Evolutionary conservation across 2,797 vertebrate species (phyloP).

Genomic region (Eulemur rubriventer): DNA sequence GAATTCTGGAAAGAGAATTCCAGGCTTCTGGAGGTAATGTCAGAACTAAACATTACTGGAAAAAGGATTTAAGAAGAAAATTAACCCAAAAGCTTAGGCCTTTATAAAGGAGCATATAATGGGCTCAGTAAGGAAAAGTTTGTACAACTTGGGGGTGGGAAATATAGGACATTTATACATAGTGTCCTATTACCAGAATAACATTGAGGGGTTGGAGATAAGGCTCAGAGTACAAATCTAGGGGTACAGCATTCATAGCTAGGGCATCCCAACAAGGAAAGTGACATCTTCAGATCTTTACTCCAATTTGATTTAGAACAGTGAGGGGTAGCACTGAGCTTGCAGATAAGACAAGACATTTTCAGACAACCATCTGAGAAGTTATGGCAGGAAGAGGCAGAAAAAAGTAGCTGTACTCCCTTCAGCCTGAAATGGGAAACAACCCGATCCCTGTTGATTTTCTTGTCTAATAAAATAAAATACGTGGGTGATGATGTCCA

Average conservation of each 20-base stretch:
- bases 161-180: neutral
- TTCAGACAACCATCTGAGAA: neutral
- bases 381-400: neutral
- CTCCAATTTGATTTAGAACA: neutral
- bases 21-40: neutral
- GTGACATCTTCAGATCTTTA: neutral
- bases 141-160: accelerated
- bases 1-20: neutral
- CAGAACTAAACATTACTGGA: neutral
- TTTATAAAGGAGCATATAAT: neutral
- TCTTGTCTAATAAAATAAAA: neutral
- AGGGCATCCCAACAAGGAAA: neutral
- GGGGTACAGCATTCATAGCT: neutral
- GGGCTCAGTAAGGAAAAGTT: neutral
- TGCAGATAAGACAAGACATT: neutral
- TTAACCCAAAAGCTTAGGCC: neutral
- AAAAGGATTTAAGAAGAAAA: neutral
- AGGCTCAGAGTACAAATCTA: neutral
- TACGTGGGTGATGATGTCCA: neutral
- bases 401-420: neutral
- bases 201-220: neutral
- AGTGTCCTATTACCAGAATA: neutral
- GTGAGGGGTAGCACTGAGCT: neutral
- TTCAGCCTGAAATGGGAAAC: neutral
- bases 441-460: neutral